phyloP scores from a whole-genome alignment of 2,888 invertebrate species.

The Hirtodrosophila trivittata region DNA sequence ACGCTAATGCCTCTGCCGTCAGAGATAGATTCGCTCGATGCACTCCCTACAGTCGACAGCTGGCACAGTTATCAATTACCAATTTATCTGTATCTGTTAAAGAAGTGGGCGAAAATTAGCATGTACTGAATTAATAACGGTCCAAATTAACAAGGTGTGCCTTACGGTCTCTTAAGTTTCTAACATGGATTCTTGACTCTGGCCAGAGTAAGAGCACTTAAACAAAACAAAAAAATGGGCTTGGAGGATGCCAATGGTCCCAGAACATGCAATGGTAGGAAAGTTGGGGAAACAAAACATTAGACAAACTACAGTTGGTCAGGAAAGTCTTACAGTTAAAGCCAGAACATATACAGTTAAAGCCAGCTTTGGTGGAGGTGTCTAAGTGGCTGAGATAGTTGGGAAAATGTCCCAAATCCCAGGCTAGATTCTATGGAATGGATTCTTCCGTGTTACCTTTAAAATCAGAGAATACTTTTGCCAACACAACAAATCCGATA shows the following conservation, averaged over 20 bases:
- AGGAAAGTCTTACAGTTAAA: too few relatives aligned
- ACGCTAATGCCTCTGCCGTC: constrained; percentile 4
- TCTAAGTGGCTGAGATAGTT: too few relatives aligned
- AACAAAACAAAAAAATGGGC: constrained; percentile 4
- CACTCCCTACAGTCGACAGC: constrained; percentile 48
- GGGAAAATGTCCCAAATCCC: too few relatives aligned
- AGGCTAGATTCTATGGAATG: too few relatives aligned
- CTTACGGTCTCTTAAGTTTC: constrained; percentile 26
- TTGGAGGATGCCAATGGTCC: constrained; percentile 15
- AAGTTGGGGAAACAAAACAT: too few relatives aligned
- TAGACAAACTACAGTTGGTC: too few relatives aligned
- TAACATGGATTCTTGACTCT: constrained; percentile 64
- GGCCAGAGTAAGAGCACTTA: background rate
- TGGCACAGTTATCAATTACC: constrained; percentile 60
- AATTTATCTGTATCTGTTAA: constrained; percentile 40
- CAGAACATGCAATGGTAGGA: constrained; percentile 26
- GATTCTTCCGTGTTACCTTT: too few relatives aligned
- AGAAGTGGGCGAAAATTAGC: constrained; percentile 68
- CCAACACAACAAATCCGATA: too few relatives aligned
- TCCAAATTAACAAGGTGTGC: constrained; percentile 32
- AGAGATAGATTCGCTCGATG: constrained; percentile 56
- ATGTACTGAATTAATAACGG: constrained; percentile 70
- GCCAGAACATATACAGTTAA: too few relatives aligned
- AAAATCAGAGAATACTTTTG: too few relatives aligned
- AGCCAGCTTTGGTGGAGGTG: too few relatives aligned